Evolutionary conservation across 2,888 invertebrate species (phyloP), one percentile per base, ranked within the genome.

Genomic region (Watsonalla cultraria): DNA sequence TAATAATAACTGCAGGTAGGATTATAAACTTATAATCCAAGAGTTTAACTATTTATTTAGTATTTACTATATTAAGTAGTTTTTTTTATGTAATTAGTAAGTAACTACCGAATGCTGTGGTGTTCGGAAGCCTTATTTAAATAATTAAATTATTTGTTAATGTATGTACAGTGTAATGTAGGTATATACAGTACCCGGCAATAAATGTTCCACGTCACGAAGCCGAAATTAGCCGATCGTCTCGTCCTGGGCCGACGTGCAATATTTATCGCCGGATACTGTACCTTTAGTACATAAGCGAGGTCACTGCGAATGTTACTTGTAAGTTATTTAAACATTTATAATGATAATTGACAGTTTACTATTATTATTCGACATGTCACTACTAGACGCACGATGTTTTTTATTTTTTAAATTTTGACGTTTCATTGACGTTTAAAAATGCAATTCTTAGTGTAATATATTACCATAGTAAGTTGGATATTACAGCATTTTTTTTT

Each of bases 281-380:
- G 77, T 61, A 52, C 55, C 59, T 62, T 60, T 59, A 81, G 79
- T 67, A 58, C 75, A 58, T 86, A 84, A 86, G 86, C 72, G 75
- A 78, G 76, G 75, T 70, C 80, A 83, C 82, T 84, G 87, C 88
- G 87, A 88, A 90, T 89, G 88, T 80, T 85, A 86, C 60, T 61
- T 58, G 62, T 85, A 87, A 86, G 83, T 85, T 86, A 86, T 84
- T 85, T 79, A 76, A 78, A 61, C 65, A 62, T 72, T 70, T 75
- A 66, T 68, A 65, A 64, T 65, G 63, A 63, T 65, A 54, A 57
- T 49, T 35, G 49, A 49, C 39, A 37, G 49, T 39, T 39, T 37
- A 49, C 37, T 49, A 49, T 49, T 37, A 37, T 49, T 49, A 49
- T 37, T 49, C 37, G 8, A 11, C 42, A 42, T 11, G 11, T 11